These are phyloP conservation scores for Mactra quadrangularis DNA, from an alignment of 1,140 invertebrate species.

Conservation along the genomic window DNA sequence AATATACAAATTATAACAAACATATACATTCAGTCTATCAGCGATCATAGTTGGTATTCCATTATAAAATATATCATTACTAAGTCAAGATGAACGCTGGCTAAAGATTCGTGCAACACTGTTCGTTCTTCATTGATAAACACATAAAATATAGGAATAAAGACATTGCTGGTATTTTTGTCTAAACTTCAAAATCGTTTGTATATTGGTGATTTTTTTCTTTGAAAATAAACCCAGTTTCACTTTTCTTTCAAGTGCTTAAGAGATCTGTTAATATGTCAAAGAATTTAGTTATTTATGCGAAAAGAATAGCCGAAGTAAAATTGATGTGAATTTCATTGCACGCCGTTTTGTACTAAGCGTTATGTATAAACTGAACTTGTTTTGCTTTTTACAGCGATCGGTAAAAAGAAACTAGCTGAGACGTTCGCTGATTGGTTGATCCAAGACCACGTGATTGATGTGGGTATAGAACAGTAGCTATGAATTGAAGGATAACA, in stretches of 20 bases:
- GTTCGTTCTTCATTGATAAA: too few relatives aligned
- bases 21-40: too few relatives aligned
- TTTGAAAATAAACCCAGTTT: slow-evolving; percentile 47
- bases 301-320: slow-evolving; percentile 51
- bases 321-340: slow-evolving; percentile 60
- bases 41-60: too few relatives aligned
- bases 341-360: slow-evolving; percentile 46
- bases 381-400: slow-evolving; percentile 63
- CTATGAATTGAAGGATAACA: slow-evolving; percentile 64
- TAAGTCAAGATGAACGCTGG: too few relatives aligned
- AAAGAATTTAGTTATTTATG: slow-evolving; percentile 57
- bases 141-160: too few relatives aligned
- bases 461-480: slow-evolving; percentile 47
- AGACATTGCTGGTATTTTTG: too few relatives aligned
- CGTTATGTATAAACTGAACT: slow-evolving; percentile 49
- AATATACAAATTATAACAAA: too few relatives aligned
- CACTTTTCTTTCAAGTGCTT: slow-evolving; percentile 49
- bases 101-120: too few relatives aligned
- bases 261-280: slow-evolving; percentile 63
- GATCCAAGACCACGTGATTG: slow-evolving; percentile 50
- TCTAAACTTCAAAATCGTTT: slow-evolving; percentile 13
- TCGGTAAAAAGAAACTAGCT: slow-evolving; percentile 33
- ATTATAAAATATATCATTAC: too few relatives aligned
- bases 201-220: slow-evolving; percentile 13
- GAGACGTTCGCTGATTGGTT: slow-evolving; percentile 40